phyloP scores from a whole-genome alignment of 2,888 invertebrate species.

The Dorcus hopei region DNA sequence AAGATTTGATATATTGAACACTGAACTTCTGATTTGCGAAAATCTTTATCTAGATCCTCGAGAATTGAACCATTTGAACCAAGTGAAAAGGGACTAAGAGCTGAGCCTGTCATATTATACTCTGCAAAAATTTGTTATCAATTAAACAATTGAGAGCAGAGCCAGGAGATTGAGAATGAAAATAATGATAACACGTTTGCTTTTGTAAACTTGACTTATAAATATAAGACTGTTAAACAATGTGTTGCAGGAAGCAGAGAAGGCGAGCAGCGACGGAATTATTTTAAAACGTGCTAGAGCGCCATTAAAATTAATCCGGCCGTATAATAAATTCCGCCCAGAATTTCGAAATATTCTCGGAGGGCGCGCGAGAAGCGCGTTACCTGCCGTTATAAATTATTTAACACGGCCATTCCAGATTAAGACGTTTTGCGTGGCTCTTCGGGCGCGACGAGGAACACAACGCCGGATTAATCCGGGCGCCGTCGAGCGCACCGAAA shows the following conservation, averaged over 20 bases:
- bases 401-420: conserved; percentile 37
- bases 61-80: no score
- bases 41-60: no score
- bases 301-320: conserved; percentile 31
- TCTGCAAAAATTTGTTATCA: no score
- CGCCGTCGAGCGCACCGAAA: conserved; percentile 26
- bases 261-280: not conserved
- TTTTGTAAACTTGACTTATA: not conserved
- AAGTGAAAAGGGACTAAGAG: no score
- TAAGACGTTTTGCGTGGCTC: conserved; percentile 32
- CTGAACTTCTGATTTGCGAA: no score
- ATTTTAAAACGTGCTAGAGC: not conserved
- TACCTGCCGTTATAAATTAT: conserved; percentile 38
- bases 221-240: not conserved
- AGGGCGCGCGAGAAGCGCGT: conserved; percentile 29
- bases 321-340: conserved; percentile 29
- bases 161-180: not conserved
- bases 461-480: conserved; percentile 28
- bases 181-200: not conserved
- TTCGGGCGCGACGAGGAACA: conserved; percentile 16
- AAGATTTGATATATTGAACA: no score
- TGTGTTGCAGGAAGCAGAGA: not conserved
- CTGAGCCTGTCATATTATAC: no score
- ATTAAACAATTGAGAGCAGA: no score
- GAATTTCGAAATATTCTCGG: conserved; percentile 29